Evolutionary conservation across 2,113 vertebrate species (phyloP), one percentile per base, ranked within the genome.

Genomic region (Aramus guarauna): DNA sequence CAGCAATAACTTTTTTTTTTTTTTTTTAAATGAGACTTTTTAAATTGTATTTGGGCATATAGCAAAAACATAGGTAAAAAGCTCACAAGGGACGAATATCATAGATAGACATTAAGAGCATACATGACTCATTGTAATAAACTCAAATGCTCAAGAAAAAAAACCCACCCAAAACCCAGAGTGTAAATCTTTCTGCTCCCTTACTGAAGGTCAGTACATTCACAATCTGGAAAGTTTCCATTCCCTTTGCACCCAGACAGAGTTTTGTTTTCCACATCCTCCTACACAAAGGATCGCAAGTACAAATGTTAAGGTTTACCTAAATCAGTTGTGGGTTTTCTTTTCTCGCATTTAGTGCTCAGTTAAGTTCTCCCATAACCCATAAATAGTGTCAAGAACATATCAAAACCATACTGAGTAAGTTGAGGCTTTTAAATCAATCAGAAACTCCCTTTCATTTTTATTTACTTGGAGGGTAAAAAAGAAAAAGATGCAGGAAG

Each of bases 261-360:
- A 84, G 68, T 83, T 95, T 84, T 94, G 69, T 82, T 89, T 96
- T 88, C 37, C 92, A 91, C 21, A 90, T 91, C 94, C 89, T 96
- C 96, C 95, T 89, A 90, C 88, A 1, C 66, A 80, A 63, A 79
- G 20, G 69, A 94, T 84, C 62, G 77, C 7, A 29, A 94, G 85
- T 58, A 72, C 66, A 71, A 67, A 95, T 69, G 80, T 87, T 91
- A 41, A 74, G 64, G 27, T 95, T 90, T 93, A 60, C 75, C 56
- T 88, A 71, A 62, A 76, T 91, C 62, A 43, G 10, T 67, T 62
- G 20, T 39, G 22, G 26, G 7, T 9, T 93, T 87, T 84, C 14
- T 86, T 84, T 71, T 95, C 63, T 82, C 67, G 50, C 39, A 45
- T 79, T 66, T 71, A 76, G 5, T 62, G 41, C 53, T 64, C 58